phyloP scores from a whole-genome alignment of 2,113 vertebrate genomes.

The Gorsachius goisagi region DNA sequence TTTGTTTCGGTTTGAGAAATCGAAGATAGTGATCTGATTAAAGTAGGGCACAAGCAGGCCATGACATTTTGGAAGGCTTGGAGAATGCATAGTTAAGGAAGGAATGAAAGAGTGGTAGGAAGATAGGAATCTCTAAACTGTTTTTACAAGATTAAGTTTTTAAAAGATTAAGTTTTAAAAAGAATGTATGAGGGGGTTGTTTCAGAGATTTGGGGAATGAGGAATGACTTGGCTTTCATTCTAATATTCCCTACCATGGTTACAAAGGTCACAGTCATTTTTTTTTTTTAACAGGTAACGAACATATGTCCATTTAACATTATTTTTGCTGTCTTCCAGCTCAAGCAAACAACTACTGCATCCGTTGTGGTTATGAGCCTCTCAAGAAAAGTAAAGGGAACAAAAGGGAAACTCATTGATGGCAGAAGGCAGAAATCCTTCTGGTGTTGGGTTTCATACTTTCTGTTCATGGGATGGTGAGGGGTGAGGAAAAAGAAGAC shows the following conservation, averaged over 20 bases:
- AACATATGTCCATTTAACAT: not conserved
- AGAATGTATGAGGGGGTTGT: fast-evolving
- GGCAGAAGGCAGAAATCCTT: not conserved
- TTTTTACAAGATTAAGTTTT: not conserved
- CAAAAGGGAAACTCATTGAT: not conserved
- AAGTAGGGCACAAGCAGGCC: not conserved
- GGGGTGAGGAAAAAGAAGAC: not conserved
- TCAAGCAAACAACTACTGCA: not conserved
- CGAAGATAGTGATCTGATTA: not conserved
- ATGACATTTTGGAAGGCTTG: not conserved
- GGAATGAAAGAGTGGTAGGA: not conserved
- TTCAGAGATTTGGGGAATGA: not conserved
- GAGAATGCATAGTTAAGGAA: not conserved
- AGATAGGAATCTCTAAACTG: not conserved
- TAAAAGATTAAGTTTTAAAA: not conserved
- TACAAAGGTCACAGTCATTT: fast-evolving
- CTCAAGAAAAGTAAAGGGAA: not conserved
- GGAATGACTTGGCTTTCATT: not conserved
- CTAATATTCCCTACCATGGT: not conserved
- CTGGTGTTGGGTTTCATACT: not conserved
- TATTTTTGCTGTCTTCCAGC: not conserved
- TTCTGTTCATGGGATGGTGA: not conserved
- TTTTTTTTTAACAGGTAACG: not conserved
- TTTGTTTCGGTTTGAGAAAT: not conserved
- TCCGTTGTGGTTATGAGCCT: not conserved